phyloP scores from a whole-genome alignment of 2,797 vertebrate genomes.

The Chloroceryle inda region DNA sequence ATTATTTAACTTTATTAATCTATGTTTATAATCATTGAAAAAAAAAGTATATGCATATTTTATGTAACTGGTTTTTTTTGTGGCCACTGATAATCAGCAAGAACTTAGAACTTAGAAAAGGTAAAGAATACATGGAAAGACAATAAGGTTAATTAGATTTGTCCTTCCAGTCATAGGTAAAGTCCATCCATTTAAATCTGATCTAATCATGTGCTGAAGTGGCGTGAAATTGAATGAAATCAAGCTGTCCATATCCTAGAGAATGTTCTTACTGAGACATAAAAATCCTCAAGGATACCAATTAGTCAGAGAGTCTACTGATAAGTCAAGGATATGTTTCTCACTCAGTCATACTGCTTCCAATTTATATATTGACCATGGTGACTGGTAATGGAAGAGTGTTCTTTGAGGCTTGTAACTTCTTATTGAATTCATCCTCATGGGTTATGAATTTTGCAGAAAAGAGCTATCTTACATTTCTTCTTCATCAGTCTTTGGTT shows the following conservation, averaged over 20 bases:
- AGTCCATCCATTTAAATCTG: constrained; percentile 63
- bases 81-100: constrained; percentile 18
- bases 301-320: constrained; percentile 47
- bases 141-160: constrained; percentile 65
- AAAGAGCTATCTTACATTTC: neutral
- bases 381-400: neutral
- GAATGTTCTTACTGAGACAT: constrained; percentile 35
- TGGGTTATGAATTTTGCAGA: neutral
- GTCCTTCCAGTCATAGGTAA: constrained; percentile 47
- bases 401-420: neutral
- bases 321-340: constrained; percentile 55
- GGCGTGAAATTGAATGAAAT: constrained; percentile 60
- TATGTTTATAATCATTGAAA: constrained; percentile 14
- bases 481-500: neutral
- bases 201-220: constrained; percentile 63
- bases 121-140: constrained; percentile 59
- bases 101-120: constrained; percentile 41
- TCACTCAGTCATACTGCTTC: constrained; percentile 26
- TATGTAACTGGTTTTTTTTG: neutral
- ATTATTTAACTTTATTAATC: neutral
- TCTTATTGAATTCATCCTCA: neutral
- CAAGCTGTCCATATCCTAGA: constrained; percentile 30
- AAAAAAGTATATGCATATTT: neutral
- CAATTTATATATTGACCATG: neutral
- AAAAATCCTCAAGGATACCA: constrained; percentile 59